These are phyloP conservation scores for Oreocharis arfaki DNA, from an alignment of 2,113 vertebrate genomes.

Conservation along the genomic window DNA sequence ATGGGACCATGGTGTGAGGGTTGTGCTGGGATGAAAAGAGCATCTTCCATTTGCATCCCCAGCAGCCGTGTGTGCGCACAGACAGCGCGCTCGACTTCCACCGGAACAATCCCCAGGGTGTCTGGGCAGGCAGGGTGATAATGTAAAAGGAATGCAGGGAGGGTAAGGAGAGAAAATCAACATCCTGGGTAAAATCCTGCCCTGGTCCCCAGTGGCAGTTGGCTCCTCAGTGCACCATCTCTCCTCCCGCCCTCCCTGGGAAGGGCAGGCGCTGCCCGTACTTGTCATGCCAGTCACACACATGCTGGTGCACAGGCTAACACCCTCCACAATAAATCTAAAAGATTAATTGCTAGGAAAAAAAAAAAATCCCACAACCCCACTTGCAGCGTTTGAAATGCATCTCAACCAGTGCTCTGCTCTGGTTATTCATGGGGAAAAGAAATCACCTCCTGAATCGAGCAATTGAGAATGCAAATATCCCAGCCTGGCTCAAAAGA, in stretches of 20 bases:
- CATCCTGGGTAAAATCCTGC: not conserved
- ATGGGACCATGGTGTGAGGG: not conserved
- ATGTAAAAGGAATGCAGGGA: constrained; percentile 54
- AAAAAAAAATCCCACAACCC: constrained; percentile 3
- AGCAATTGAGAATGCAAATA: constrained; percentile 62
- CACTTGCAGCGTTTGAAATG: constrained; percentile 32
- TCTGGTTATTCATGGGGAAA: constrained; percentile 40
- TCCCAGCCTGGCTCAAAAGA: constrained; percentile 25
- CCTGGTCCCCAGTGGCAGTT: not conserved
- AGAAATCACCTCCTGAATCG: constrained; percentile 51
- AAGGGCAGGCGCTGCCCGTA: not conserved
- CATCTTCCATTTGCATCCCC: not conserved
- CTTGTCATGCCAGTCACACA: constrained; percentile 62
- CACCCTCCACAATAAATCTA: constrained; percentile 51
- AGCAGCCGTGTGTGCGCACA: not conserved
- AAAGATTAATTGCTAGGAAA: constrained; percentile 51
- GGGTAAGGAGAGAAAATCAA: not conserved
- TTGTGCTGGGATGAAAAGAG: not conserved
- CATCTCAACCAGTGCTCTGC: not conserved
- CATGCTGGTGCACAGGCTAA: constrained; percentile 38
- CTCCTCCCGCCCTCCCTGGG: not conserved
- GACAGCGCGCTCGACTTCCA: not conserved
- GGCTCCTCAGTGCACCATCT: not conserved
- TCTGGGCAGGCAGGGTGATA: constrained; percentile 43
- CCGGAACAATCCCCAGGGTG: not conserved